Conservation (phyloP, 2,888 invertebrate species). For the Apodemia zela region DNA sequence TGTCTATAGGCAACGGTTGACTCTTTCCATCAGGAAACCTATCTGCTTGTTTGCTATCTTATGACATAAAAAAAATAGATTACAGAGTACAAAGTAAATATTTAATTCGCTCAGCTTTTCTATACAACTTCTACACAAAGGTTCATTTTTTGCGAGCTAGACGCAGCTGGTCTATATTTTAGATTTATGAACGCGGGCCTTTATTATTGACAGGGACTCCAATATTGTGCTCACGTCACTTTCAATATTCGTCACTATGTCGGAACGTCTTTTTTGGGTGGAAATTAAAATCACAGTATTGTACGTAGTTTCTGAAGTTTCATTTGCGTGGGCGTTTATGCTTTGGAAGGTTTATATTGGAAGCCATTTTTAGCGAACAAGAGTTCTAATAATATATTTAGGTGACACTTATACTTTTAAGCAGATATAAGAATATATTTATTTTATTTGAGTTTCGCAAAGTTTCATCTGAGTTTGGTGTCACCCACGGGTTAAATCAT, state of each 20-base stretch:
- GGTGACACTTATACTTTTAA: too few species aligned
- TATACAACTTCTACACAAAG: not conserved
- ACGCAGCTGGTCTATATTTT: conserved; percentile 12
- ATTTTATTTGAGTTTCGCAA: too few species aligned
- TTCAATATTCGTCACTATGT: conserved; percentile 13
- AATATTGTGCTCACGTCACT: conserved; percentile 3
- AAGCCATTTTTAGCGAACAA: too few species aligned
- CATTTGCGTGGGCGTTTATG: not conserved
- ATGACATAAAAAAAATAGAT: too few species aligned
- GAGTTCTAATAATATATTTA: too few species aligned
- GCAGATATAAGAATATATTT: too few species aligned
- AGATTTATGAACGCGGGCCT: conserved; percentile 14
- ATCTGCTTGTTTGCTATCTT: too few species aligned
- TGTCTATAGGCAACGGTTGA: too few species aligned
- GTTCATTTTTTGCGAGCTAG: conserved; percentile 8
- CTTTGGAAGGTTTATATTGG: not conserved
- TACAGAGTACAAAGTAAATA: not conserved
- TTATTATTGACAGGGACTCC: conserved; percentile 13
- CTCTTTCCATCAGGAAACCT: too few species aligned
- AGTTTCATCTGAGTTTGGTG: too few species aligned
- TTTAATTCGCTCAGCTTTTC: not conserved
- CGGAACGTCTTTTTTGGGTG: not conserved
- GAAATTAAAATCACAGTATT: conserved; percentile 1
- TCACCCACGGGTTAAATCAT: too few species aligned
- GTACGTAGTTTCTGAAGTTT: not conserved